A percentile compares a stretch with the other conserved stretches of the same genome.
Evolutionary conservation across 2,888 invertebrate genomes (phyloP).

Genomic region (Chloroclysta siterata): DNA sequence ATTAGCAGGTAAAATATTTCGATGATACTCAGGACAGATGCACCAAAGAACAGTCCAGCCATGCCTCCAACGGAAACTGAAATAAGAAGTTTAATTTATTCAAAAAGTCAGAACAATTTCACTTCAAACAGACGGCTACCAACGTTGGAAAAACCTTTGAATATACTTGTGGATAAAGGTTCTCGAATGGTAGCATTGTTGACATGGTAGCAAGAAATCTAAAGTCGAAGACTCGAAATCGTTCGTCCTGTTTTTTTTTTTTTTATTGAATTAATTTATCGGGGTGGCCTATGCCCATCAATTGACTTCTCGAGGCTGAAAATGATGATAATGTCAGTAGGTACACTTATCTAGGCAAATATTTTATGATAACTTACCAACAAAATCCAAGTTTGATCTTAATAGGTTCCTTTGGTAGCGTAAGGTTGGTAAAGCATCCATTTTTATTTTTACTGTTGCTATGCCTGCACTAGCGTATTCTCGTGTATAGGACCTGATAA

Average conservation of each 20-base stretch:
- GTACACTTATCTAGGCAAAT: too few species aligned
- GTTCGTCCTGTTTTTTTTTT: too few species aligned
- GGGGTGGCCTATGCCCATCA: too few species aligned
- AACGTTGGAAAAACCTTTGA: neutral
- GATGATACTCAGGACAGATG: slow-evolving; percentile 85
- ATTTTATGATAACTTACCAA: slow-evolving; percentile 74
- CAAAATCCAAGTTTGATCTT: slow-evolving; percentile 86
- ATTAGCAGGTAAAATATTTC: slow-evolving; percentile 84
- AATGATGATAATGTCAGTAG: too few species aligned
- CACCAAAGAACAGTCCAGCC: slow-evolving; percentile 86
- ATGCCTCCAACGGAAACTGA: slow-evolving; percentile 87
- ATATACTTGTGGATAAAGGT: too few species aligned
- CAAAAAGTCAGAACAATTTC: neutral
- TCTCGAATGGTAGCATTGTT: too few species aligned
- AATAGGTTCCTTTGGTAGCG: slow-evolving; percentile 87
- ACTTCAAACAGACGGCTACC: neutral
- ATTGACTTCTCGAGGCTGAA: too few species aligned
- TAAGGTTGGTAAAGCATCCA: slow-evolving; percentile 80
- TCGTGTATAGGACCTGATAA: slow-evolving; percentile 43
- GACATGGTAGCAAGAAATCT: too few species aligned
- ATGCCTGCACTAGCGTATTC: slow-evolving; percentile 44
- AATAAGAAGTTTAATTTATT: slow-evolving; percentile 45
- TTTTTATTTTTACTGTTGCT: slow-evolving; percentile 59
- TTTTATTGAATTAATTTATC: too few species aligned
- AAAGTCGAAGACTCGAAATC: too few species aligned